Conservation (phyloP, 1,140 invertebrate species). For the Matsumurasca onukii region DNA sequence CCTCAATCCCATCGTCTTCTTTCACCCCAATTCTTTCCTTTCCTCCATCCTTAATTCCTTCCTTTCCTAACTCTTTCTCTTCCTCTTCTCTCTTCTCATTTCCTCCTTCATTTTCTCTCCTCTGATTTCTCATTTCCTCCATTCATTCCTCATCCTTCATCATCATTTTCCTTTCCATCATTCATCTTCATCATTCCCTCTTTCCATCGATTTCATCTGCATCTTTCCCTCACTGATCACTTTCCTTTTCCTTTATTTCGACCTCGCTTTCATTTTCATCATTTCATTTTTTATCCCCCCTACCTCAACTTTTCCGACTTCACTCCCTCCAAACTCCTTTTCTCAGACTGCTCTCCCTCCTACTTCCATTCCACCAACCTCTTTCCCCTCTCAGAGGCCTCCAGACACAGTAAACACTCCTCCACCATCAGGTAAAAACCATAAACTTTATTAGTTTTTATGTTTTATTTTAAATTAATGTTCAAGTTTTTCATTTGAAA, state of each 20-base stretch:
- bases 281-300: too few species aligned
- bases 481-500: too few species aligned
- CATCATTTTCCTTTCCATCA: neutral
- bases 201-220: neutral
- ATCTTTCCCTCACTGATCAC: conserved; percentile 1
- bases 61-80: conserved; percentile 4
- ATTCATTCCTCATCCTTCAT: neutral
- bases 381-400: neutral
- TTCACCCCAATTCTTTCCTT: neutral
- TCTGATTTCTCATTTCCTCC: neutral
- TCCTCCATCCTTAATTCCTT: neutral
- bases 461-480: too few species aligned
- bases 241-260: too few species aligned
- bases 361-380: neutral
- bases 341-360: too few species aligned
- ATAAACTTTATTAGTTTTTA: too few species aligned
- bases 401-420: neutral
- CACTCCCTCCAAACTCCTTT: neutral
- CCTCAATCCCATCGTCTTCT: too few species aligned
- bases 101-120: neutral
- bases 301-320: neutral
- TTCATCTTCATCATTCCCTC: conserved; percentile 13
- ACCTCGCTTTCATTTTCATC: too few species aligned
- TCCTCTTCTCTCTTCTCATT: conserved; percentile 7
- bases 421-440: conserved; percentile 15